Evolutionary conservation across 2,113 vertebrate species (phyloP).

Genomic region (Lates calcarifer): DNA sequence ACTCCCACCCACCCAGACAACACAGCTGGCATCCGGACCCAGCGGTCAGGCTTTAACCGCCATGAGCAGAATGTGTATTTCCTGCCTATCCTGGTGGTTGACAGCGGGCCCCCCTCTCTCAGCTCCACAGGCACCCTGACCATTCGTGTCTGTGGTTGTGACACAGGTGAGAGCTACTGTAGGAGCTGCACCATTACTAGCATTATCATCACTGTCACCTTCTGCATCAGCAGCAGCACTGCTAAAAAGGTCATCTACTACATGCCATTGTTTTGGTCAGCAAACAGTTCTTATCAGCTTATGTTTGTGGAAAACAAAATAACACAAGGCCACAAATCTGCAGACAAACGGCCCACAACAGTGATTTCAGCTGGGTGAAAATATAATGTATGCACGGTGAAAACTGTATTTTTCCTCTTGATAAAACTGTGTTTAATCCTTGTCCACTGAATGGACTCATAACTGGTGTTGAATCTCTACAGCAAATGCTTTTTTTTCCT

Average conservation of each 20-base stretch:
- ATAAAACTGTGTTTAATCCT: slow-evolving; percentile 29
- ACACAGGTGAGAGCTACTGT: slow-evolving; percentile 79
- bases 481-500: not conserved
- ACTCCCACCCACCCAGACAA: slow-evolving; percentile 86
- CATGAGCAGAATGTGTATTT: slow-evolving; percentile 96
- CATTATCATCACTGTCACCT: slow-evolving; percentile 70
- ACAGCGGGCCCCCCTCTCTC: slow-evolving; percentile 92
- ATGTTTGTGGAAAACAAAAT: slow-evolving; percentile 20
- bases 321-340: slow-evolving; percentile 24
- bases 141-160: slow-evolving; percentile 94
- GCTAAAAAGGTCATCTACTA: slow-evolving; percentile 55
- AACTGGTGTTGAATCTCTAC: not conserved
- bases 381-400: slow-evolving; percentile 12
- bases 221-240: slow-evolving; percentile 19
- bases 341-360: not conserved
- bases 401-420: not conserved
- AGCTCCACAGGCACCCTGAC: slow-evolving; percentile 98
- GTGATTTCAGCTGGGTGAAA: not conserved
- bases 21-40: slow-evolving; percentile 92
- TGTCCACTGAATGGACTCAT: slow-evolving; percentile 3
- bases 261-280: slow-evolving; percentile 43
- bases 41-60: slow-evolving; percentile 93
- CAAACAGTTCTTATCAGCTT: slow-evolving; percentile 44
- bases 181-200: slow-evolving; percentile 47
- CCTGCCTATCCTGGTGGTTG: slow-evolving; percentile 95